These are phyloP conservation scores for Oscheius myriophilus DNA, from an alignment of 2,888 invertebrate species.

Conservation along the genomic window DNA sequence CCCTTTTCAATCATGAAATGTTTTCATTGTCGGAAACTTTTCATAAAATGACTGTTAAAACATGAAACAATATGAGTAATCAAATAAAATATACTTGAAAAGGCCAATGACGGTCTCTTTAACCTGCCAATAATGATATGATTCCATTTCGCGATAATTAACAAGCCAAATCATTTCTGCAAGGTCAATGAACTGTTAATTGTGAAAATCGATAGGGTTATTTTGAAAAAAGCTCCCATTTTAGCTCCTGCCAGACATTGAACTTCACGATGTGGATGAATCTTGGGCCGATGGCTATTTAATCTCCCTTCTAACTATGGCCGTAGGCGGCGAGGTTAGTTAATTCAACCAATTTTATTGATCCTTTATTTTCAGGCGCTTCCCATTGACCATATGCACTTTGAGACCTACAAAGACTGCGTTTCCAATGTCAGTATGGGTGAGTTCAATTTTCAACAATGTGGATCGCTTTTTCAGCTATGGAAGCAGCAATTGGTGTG, in stretches of 20 bases:
- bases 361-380: constrained; percentile 33
- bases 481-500: constrained; percentile 77
- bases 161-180: too few species aligned
- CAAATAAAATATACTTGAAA: too few species aligned
- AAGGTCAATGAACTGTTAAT: too few species aligned
- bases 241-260: constrained; percentile 55
- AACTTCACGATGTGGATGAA: constrained; percentile 77
- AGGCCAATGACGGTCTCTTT: too few species aligned
- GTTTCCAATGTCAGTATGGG: constrained; percentile 47
- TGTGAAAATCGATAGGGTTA: too few species aligned
- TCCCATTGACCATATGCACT: constrained; percentile 53
- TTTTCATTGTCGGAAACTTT: too few species aligned
- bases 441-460: constrained; percentile 16
- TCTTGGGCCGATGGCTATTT: constrained; percentile 96
- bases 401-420: constrained; percentile 57
- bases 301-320: constrained; percentile 86
- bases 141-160: too few species aligned
- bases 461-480: constrained; percentile 72
- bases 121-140: too few species aligned
- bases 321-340: constrained; percentile 84
- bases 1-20: too few species aligned
- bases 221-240: too few species aligned
- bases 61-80: too few species aligned
- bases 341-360: background rate
- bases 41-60: too few species aligned